phyloP scores from a whole-genome alignment of 2,888 invertebrate genomes.

The Troides oblongomaculatus region DNA sequence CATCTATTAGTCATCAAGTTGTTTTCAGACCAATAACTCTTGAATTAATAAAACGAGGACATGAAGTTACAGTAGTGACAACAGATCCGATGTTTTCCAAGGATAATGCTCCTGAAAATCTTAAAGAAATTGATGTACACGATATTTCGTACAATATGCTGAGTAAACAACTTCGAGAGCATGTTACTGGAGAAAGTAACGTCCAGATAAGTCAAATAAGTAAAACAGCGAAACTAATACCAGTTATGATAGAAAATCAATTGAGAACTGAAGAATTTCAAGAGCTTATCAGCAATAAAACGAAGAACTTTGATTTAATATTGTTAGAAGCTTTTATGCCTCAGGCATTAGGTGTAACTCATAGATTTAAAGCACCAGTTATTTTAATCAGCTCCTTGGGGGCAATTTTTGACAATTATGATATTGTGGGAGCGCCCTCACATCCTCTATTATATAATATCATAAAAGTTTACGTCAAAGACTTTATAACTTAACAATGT shows the following conservation, averaged over 20 bases:
- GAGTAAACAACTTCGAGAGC: conserved; percentile 18
- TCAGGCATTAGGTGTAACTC: conserved; percentile 37
- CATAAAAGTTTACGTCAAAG: conserved; percentile 14
- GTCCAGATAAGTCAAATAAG: background rate
- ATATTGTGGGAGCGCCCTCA: conserved; percentile 35
- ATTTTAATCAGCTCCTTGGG: conserved; percentile 46
- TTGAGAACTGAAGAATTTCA: conserved; percentile 14
- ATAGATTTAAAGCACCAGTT: conserved; percentile 44
- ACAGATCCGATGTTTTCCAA: conserved; percentile 47
- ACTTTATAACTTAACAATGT: conserved; percentile 29
- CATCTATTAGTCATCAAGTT: conserved; percentile 18
- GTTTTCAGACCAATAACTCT: conserved; percentile 34
- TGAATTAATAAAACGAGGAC: conserved; percentile 54
- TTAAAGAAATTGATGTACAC: conserved; percentile 48
- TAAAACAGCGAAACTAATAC: background rate
- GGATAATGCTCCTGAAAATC: conserved; percentile 35
- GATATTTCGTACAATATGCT: conserved; percentile 35
- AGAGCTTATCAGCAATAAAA: conserved; percentile 21
- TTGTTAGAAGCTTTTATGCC: conserved; percentile 39
- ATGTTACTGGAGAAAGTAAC: background rate
- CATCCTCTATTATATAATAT: conserved; percentile 37
- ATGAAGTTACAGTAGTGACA: conserved; percentile 56
- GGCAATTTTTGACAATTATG: conserved; percentile 29
- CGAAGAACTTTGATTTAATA: conserved; percentile 40
- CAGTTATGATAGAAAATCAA: background rate